Base-by-base conservation (phyloP, 1,140 invertebrate species). In the Papilio aristodemus region DNA sequence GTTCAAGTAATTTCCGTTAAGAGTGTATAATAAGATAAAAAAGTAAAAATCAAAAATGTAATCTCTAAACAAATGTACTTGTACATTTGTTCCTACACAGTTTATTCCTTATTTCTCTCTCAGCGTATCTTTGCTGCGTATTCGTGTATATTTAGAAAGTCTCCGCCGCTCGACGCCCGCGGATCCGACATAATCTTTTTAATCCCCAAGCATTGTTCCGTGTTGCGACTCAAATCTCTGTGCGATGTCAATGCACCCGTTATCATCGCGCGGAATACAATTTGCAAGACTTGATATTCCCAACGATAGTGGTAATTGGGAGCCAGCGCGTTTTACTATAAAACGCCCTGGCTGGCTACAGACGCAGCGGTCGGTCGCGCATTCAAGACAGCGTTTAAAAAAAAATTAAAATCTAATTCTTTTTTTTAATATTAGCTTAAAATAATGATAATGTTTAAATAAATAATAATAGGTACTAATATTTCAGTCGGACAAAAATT, bases 301-400 rank as follows among this genome's bases (percentile, higher is more conserved):
- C 85, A 87, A 72, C 81, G 85, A 87, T 87, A 85, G 75, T 70
- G 70, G 79, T 87, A 87, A 87, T 87, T 87, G 85, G 85, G 80
- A 75, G 58, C 69, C 71, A 62, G 62, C 67, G 64, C 32, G 63
- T 57, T 32, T 32, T 50, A 68, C 62, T 69, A 9, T 57, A 46
- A 69, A 68, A 25, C 27, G 27, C 27, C 2, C 32, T 54, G 13
- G 17, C 9, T 36, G 70, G 25, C 19, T 39, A 5, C 4, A 54
- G 71, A 72, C 71, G 71, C 70, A 37, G 69, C 73, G 68, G 19
- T 71, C 62, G 8, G 13, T 62, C 54, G 27, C 27, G 27, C 27
- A n/a, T 32, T 32, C 27, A 32, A n/a, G n/a, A 32, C 27, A 32
- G 27, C 27, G 27, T 32, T 32, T 32, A 32, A 32, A 32, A 32